A percentile compares a stretch with the other conserved stretches of the same genome.
These are phyloP conservation scores for Dendrolimus houi DNA, from an alignment of 2,888 invertebrate species.

Conservation along the genomic window DNA sequence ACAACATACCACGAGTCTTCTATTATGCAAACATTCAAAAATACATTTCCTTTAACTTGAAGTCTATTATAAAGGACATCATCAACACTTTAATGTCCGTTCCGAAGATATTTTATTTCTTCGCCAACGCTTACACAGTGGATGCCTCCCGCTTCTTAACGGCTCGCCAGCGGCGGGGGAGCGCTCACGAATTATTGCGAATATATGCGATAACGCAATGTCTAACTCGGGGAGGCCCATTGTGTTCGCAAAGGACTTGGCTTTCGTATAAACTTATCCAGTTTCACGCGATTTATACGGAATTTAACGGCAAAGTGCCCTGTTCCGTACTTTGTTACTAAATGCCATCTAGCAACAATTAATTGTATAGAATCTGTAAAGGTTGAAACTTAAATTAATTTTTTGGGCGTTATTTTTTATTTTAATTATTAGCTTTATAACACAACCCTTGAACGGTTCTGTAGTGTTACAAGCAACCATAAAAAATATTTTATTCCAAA, in stretches of 20 bases:
- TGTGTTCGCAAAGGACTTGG: conserved; percentile 22
- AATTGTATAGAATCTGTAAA: no score
- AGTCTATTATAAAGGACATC: conserved; percentile 6
- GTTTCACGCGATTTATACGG: conserved; percentile 42
- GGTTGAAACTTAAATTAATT: no score
- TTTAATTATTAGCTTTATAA: no score
- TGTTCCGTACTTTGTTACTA: conserved; percentile 22
- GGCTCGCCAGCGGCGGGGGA: conserved; percentile 24
- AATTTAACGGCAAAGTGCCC: conserved; percentile 4
- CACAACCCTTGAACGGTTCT: no score
- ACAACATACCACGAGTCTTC: no score
- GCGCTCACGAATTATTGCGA: conserved; percentile 40
- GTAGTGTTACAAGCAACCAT: no score
- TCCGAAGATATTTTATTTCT: conserved; percentile 31
- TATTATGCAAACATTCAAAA: no score
- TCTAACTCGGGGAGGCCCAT: conserved; percentile 26
- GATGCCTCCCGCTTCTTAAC: conserved; percentile 32
- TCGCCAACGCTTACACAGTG: conserved; percentile 21
- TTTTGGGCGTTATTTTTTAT: no score
- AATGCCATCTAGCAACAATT: no score
- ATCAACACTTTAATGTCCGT: conserved; percentile 16
- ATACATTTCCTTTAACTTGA: conserved; percentile 1
- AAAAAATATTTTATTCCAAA: no score
- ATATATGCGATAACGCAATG: conserved; percentile 46
- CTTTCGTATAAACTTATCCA: conserved; percentile 45